phyloP scores from a whole-genome alignment of 2,113 vertebrate genomes.

The Corythornis vintsioides region DNA sequence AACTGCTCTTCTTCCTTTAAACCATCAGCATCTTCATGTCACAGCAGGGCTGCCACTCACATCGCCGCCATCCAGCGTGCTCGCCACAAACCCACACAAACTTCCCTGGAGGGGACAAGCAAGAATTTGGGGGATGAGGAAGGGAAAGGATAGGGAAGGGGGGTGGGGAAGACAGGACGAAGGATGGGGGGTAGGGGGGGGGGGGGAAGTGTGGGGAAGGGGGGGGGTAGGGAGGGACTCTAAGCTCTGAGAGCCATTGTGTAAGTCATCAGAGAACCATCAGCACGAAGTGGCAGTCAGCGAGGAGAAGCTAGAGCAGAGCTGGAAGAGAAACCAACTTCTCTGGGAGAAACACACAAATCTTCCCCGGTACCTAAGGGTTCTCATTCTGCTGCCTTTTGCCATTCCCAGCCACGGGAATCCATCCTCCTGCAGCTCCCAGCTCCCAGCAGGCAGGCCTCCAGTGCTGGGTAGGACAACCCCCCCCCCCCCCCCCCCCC shows the following conservation, averaged over 20 bases:
- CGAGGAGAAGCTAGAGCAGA: constrained; percentile 50
- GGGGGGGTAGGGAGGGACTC: constrained; percentile 56
- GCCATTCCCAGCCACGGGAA: constrained; percentile 73
- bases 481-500: not conserved
- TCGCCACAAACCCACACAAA: constrained; percentile 71
- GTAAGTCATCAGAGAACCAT: constrained; percentile 70
- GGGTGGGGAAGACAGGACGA: no score
- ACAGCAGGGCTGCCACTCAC: constrained; percentile 71
- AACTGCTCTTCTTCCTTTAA: constrained; percentile 51
- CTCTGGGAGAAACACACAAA: constrained; percentile 25
- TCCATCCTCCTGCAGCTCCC: constrained; percentile 72
- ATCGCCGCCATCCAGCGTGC: constrained; percentile 67
- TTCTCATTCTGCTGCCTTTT: constrained; percentile 74
- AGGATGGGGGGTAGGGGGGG: not conserved
- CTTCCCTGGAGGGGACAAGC: constrained; percentile 76
- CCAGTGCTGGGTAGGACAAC: not conserved
- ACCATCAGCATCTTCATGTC: constrained; percentile 73
- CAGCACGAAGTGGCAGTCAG: constrained; percentile 65
- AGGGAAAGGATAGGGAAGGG: constrained; percentile 32
- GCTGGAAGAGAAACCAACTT: constrained; percentile 74
- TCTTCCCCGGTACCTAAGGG: constrained; percentile 67
- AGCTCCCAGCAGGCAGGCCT: constrained; percentile 52
- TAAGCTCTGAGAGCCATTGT: constrained; percentile 77
- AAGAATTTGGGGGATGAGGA: constrained; percentile 56
- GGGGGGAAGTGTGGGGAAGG: not conserved